phyloP scores from a whole-genome alignment of 1,140 invertebrate species.

The Dendroctonus ponderosae region DNA sequence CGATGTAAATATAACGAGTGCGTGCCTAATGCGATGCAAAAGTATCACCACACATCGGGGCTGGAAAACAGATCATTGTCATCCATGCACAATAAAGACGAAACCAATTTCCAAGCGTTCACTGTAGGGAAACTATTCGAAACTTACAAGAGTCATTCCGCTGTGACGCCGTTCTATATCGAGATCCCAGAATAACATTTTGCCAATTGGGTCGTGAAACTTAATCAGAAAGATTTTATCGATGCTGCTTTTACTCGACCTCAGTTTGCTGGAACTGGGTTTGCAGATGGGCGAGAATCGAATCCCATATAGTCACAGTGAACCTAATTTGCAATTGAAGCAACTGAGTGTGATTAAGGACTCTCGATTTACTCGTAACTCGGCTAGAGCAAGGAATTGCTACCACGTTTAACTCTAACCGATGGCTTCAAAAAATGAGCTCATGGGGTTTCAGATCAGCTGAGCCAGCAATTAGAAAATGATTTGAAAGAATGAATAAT shows the following conservation, averaged over 20 bases:
- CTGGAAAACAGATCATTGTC: background rate
- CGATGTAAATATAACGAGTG: too few species aligned
- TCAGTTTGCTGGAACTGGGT: constrained; percentile 11
- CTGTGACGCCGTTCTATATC: background rate
- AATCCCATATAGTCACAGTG: constrained; percentile 5
- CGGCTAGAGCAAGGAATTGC: too few species aligned
- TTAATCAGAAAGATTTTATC: constrained; percentile 33
- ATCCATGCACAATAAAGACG: constrained; percentile 3
- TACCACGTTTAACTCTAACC: too few species aligned
- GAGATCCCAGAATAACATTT: constrained; percentile 24
- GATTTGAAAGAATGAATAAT: too few species aligned
- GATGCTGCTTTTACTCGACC: constrained; percentile 18
- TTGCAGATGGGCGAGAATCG: constrained; percentile 3
- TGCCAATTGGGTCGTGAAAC: constrained; percentile 33
- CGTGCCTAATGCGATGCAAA: too few species aligned
- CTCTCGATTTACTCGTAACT: background rate
- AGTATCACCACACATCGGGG: too few species aligned
- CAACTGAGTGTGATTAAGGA: constrained; percentile 3
- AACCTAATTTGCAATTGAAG: background rate
- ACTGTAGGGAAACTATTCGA: constrained; percentile 8
- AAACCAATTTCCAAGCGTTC: constrained; percentile 14
- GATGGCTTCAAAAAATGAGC: too few species aligned
- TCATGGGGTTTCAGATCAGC: too few species aligned
- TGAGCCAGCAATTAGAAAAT: too few species aligned
- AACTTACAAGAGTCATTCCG: constrained; percentile 16